Conservation (phyloP, 1,140 invertebrate genomes). For the Ruditapes philippinarum region DNA sequence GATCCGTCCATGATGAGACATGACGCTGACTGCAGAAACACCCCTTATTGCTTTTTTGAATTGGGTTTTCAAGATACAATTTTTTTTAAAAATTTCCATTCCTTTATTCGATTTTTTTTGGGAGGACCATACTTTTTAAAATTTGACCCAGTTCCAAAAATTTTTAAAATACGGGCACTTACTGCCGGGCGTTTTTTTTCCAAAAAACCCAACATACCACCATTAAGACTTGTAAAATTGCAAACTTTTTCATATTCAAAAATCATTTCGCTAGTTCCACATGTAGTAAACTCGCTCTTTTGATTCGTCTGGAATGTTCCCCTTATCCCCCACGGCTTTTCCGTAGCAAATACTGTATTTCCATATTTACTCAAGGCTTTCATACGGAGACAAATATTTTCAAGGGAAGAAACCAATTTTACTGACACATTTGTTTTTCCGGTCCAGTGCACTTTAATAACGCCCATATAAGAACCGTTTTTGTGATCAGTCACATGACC, state of each 20-base stretch:
- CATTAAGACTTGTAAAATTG: conserved; percentile 48
- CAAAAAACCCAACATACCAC: conserved; percentile 49
- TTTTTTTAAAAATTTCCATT: background rate
- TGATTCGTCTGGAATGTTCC: background rate
- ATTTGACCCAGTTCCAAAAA: background rate
- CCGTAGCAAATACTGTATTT: conserved; percentile 33
- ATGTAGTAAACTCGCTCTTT: conserved; percentile 11
- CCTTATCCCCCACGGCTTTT: conserved; percentile 20
- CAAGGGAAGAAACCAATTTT: conserved; percentile 28
- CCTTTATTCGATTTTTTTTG: conserved; percentile 17
- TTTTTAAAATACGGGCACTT: background rate
- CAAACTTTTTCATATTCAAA: background rate
- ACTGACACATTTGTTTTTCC: conserved; percentile 13
- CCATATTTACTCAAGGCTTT: conserved; percentile 22
- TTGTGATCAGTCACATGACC: conserved; percentile 39
- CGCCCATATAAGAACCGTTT: conserved; percentile 52
- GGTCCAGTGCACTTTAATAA: conserved; percentile 34
- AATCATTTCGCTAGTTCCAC: conserved; percentile 5
- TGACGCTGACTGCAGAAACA: background rate
- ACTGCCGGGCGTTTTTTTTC: background rate
- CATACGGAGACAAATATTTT: conserved; percentile 42
- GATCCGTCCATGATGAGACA: background rate
- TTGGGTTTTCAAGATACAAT: background rate
- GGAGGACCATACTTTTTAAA: background rate
- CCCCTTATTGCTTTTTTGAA: too few relatives aligned